Evolutionary conservation across 2,113 vertebrate species (phyloP).

Genomic region (Beaufortia kweichowensis): DNA sequence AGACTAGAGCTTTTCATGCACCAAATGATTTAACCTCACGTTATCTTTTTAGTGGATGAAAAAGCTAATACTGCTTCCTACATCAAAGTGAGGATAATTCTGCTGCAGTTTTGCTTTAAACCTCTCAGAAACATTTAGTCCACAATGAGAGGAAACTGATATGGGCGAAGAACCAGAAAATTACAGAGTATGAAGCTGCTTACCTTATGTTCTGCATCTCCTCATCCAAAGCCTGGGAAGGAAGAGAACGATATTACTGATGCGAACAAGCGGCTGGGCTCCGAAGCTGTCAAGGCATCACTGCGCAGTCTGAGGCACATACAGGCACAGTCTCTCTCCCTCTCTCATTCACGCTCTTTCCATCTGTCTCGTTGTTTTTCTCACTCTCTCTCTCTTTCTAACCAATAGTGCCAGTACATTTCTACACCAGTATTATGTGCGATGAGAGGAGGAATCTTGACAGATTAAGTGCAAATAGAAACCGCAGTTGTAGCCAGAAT

Average conservation of each 20-base stretch:
- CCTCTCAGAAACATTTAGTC: too few species aligned
- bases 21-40: not conserved
- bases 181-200: constrained; percentile 43
- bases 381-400: constrained; percentile 27
- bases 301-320: constrained; percentile 44
- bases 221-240: constrained; percentile 64
- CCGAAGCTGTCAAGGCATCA: constrained; percentile 28
- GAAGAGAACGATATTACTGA: constrained; percentile 64
- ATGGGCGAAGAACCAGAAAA: constrained; percentile 29
- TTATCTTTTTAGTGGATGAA: not conserved
- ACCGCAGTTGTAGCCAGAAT: constrained; percentile 40
- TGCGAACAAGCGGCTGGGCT: constrained; percentile 12
- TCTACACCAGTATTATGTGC: constrained; percentile 55
- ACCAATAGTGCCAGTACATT: constrained; percentile 50
- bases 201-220: constrained; percentile 72
- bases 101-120: constrained; percentile 10
- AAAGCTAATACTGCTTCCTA: not conserved
- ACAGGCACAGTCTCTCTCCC: constrained; percentile 26
- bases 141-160: constrained; percentile 2
- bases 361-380: constrained; percentile 40
- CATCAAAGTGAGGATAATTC: not conserved
- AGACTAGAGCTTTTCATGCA: not conserved
- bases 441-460: constrained; percentile 55
- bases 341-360: constrained; percentile 31
- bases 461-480: constrained; percentile 54